A percentile compares a stretch with the other conserved stretches of the same genome.
Evolutionary conservation across 2,888 invertebrate species (phyloP).

Genomic region (Synanthedon formicaeformis): DNA sequence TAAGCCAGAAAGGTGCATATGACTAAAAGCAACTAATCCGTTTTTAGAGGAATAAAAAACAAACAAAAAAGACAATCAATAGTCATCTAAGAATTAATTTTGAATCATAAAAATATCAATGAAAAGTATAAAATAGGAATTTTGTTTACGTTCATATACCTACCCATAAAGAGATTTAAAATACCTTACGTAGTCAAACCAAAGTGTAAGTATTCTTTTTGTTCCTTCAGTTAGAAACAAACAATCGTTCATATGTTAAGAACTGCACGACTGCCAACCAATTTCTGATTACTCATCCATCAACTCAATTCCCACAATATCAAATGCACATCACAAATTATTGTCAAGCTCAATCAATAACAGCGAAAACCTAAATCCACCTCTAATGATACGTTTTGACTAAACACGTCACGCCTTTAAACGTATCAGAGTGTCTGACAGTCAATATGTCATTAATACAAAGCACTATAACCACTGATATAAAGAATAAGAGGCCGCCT

Average conservation of each 20-base stretch:
- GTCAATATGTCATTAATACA: constrained; percentile 52
- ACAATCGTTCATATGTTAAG: not conserved
- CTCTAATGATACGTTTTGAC: constrained; percentile 51
- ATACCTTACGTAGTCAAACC: no score
- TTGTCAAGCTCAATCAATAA: constrained; percentile 54
- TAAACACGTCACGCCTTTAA: constrained; percentile 43
- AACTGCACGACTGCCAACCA: not conserved
- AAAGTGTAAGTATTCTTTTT: no score
- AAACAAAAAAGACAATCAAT: no score
- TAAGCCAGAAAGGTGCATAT: no score
- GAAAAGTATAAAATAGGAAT: no score
- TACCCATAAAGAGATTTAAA: no score
- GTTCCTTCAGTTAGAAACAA: no score
- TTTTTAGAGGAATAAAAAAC: no score
- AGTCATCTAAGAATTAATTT: no score
- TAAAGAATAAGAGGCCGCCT: constrained; percentile 18
- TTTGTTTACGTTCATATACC: no score
- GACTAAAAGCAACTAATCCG: no score
- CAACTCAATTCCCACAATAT: constrained; percentile 36
- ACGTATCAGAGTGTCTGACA: constrained; percentile 37
- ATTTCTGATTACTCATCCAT: not conserved
- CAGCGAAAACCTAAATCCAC: constrained; percentile 35
- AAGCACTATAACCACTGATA: constrained; percentile 27
- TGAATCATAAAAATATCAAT: no score
- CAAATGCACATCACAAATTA: constrained; percentile 35